Evolutionary conservation across 2,888 invertebrate genomes (phyloP), one percentile per base, ranked within the genome.

Genomic region (Leptinotarsa haldemani): DNA sequence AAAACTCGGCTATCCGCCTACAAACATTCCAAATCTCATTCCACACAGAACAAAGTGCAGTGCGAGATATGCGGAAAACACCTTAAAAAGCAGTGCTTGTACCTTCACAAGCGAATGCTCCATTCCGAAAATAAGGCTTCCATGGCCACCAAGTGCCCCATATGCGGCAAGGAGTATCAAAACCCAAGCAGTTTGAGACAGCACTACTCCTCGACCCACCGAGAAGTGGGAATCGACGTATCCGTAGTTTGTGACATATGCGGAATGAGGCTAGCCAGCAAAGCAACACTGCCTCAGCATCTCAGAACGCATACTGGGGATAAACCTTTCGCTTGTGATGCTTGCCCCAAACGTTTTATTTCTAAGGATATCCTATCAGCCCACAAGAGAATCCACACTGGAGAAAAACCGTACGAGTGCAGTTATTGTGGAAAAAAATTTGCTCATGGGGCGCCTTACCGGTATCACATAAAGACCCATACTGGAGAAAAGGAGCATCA

Each of bases 401-500:
- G 83, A 1, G 83, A 82, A 50, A 82, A 82, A 73, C 84, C 84
- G 4, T 84, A 76, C 71, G 76, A 77, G 20, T 82, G 82, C 63
- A 70, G 73, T 47, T 74, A 79, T 15, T 82, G 82, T 63, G 79
- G 85, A 7, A 82, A 83, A 74, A 82, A 82, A 40, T 80, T 83
- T 86, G 89, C 89, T 40, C 90, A 90, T 86, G 87, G 89, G 22
- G 89, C 90, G 78, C 90, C 90, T 65, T 89, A 91, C 74, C 90
- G 89, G 79, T 90, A 90, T 78, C 90, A 91, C 84, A 90, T 90
- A 83, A 86, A 90, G 85, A 90, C 89, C 83, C 91, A 90, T 87
- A 89, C 89, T 80, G 90, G 90, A 71, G 89, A 89, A 76, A 87
- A 89, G 76, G 90, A 90, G 1, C 91, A 90, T 86, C 88, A 89